These are phyloP conservation scores for Corythaeola cristata DNA, from an alignment of 2,113 vertebrate genomes.

Conservation along the genomic window DNA sequence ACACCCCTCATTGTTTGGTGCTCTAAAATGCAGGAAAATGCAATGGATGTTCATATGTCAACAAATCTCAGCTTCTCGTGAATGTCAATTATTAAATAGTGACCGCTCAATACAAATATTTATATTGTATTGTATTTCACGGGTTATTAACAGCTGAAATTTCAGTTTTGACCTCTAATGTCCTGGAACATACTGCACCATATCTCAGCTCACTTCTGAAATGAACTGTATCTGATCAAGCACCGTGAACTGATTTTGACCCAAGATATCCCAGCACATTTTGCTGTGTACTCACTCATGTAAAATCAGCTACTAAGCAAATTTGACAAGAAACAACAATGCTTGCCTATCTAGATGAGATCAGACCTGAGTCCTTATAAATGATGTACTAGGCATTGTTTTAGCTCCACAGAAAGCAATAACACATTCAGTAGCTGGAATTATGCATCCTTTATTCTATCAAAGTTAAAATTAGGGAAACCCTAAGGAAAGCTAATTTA, in stretches of 20 bases:
- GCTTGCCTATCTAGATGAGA: not conserved
- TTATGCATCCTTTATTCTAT: not conserved
- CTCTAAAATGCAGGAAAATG: not conserved
- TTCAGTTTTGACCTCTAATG: not conserved
- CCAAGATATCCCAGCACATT: not conserved
- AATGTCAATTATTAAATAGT: not conserved
- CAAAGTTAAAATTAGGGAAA: not conserved
- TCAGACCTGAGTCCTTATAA: not conserved
- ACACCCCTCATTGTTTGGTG: not conserved
- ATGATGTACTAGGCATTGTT: not conserved
- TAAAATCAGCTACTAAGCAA: not conserved
- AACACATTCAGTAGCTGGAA: not conserved
- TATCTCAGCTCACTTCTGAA: not conserved
- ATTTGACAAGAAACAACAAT: not conserved
- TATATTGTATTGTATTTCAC: not conserved
- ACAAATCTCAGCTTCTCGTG: not conserved
- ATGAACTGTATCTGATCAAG: not conserved
- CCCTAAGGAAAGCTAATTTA: not conserved
- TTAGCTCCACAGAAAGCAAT: not conserved
- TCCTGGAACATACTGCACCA: not conserved
- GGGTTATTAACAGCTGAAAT: not conserved
- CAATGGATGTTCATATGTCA: not conserved
- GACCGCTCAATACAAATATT: not conserved
- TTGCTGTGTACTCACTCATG: not conserved
- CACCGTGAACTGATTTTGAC: constrained; percentile 30